Evolutionary conservation across 2,888 invertebrate genomes (phyloP).

Genomic region (Orthosia incerta): DNA sequence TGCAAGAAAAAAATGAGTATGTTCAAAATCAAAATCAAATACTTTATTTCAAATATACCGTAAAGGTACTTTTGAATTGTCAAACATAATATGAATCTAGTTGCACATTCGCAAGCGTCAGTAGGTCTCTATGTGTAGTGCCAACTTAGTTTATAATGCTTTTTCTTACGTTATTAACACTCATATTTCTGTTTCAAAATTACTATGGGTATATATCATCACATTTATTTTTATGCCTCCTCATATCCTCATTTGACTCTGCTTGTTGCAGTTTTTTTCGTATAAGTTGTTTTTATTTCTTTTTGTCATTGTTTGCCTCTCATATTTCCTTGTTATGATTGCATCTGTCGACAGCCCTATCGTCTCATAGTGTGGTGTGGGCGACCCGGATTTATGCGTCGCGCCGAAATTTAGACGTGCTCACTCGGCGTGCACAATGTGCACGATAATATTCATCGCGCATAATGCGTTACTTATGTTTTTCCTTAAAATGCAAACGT

Average conservation of each 20-base stretch:
- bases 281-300: neutral
- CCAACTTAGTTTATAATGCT: neutral
- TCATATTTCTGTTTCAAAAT: neutral
- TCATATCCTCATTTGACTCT: neutral
- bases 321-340: neutral
- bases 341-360: conserved; percentile 47
- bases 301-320: neutral
- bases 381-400: conserved; percentile 73
- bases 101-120: no score
- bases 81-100: no score
- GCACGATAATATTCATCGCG: conserved; percentile 57
- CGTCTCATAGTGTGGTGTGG: conserved; percentile 66
- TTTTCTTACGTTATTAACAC: neutral
- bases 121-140: no score
- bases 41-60: no score
- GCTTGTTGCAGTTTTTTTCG: neutral
- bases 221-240: neutral
- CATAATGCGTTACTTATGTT: conserved; percentile 57
- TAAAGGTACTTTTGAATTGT: no score
- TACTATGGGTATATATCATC: neutral
- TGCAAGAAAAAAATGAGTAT: neutral
- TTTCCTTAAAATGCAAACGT: conserved; percentile 41
- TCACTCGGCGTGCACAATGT: conserved; percentile 57
- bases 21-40: no score
- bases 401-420: conserved; percentile 72